Percentiles rank a stretch among this genome's conserved stretches.
Evolutionary conservation across 2,888 invertebrate genomes (phyloP).

Genomic region (Malthinus seriepunctatus): DNA sequence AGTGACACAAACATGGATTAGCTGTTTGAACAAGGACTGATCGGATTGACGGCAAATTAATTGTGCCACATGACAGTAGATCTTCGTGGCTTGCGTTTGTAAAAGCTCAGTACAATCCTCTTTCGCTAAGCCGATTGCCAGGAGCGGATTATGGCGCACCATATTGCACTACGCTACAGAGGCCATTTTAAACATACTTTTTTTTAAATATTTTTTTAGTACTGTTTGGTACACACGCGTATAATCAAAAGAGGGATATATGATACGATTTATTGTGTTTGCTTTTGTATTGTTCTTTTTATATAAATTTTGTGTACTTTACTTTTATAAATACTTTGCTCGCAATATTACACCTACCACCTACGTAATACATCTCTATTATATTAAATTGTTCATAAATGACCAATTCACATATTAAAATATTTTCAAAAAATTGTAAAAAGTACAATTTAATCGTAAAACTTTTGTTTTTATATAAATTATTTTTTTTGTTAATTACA

Average conservation of each 20-base stretch:
- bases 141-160: constrained; percentile 43
- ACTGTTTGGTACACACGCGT: constrained; percentile 8
- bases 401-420: too few relatives aligned
- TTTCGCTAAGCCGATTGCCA: constrained; percentile 49
- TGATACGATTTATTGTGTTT: constrained; percentile 22
- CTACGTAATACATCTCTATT: too few relatives aligned
- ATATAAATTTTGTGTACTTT: constrained; percentile 5
- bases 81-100: constrained; percentile 38
- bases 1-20: constrained; percentile 52
- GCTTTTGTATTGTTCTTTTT: constrained; percentile 11
- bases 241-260: constrained; percentile 15
- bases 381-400: too few relatives aligned
- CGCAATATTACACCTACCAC: too few relatives aligned
- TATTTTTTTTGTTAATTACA: not conserved
- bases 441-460: not conserved
- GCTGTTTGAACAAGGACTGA: constrained; percentile 51
- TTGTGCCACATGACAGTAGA: constrained; percentile 50
- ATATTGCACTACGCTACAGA: constrained; percentile 33
- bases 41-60: constrained; percentile 54
- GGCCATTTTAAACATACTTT: constrained; percentile 31
- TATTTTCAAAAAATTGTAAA: too few relatives aligned
- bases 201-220: constrained; percentile 7
- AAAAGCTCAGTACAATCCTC: constrained; percentile 47
- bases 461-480: not conserved
- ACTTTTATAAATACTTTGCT: constrained; percentile 1